Percentiles rank a stretch among this genome's conserved stretches.
Evolutionary conservation across 2,113 vertebrate species (phyloP).

Genomic region (Microcebus jonahi): DNA sequence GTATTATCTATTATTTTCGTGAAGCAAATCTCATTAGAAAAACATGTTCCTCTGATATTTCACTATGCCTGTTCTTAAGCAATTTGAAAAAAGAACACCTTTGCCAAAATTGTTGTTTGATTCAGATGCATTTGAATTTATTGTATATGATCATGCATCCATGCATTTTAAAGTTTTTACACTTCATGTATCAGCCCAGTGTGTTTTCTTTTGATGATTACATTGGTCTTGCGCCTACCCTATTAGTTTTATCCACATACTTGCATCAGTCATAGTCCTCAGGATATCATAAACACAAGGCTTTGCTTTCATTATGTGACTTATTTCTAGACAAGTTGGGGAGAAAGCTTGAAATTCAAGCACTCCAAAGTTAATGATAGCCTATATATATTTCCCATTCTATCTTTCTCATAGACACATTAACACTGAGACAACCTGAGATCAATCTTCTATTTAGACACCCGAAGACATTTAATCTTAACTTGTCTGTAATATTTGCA

Average conservation of each 20-base stretch:
- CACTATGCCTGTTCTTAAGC: constrained; percentile 16
- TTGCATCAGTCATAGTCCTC: neutral
- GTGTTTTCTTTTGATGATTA: constrained; percentile 14
- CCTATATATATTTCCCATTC: neutral
- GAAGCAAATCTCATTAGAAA: neutral
- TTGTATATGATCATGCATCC: neutral
- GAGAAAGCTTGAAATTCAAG: neutral
- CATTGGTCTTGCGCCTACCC: neutral
- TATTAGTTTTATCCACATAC: neutral
- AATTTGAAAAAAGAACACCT: constrained; percentile 16
- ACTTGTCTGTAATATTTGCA: neutral
- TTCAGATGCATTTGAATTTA: neutral
- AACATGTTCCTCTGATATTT: constrained; percentile 1
- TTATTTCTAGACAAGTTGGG: neutral
- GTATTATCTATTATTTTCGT: neutral
- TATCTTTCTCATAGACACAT: neutral
- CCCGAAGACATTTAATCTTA: neutral
- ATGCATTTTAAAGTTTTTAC: constrained; percentile 28
- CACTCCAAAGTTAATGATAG: neutral
- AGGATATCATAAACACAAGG: neutral
- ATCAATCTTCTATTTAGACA: constrained; percentile 31
- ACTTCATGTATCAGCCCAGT: neutral
- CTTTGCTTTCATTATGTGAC: neutral
- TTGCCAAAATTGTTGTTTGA: neutral
- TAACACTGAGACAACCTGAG: neutral